Percentiles rank a stretch among this genome's conserved stretches.
phyloP scores from a whole-genome alignment of 2,113 vertebrate genomes.

The Leiothrix lutea region DNA sequence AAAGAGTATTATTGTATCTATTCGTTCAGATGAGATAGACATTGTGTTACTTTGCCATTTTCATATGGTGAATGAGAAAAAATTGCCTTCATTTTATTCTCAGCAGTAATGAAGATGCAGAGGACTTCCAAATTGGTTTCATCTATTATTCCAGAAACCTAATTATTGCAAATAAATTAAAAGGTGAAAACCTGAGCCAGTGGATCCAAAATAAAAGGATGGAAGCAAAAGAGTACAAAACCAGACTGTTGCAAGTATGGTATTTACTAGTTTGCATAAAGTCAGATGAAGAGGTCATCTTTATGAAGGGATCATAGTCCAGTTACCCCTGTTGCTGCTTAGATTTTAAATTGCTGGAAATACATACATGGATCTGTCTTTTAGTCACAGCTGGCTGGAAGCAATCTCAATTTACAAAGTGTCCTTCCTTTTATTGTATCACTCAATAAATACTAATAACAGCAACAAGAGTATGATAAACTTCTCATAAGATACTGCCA shows the following conservation, averaged over 20 bases:
- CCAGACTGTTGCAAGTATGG: neutral
- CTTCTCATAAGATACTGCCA: neutral
- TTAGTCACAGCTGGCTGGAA: neutral
- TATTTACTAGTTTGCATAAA: neutral
- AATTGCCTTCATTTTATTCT: neutral
- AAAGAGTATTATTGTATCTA: neutral
- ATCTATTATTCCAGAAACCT: neutral
- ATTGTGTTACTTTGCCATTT: neutral
- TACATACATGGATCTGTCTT: neutral
- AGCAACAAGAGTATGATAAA: neutral
- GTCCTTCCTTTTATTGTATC: neutral
- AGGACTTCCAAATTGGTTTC: neutral
- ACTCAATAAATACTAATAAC: neutral
- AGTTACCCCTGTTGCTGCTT: neutral
- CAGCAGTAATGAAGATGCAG: neutral
- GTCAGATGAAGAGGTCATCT: neutral
- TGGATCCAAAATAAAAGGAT: neutral
- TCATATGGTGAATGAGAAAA: neutral
- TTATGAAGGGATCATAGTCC: neutral
- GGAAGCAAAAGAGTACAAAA: neutral
- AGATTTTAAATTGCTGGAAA: neutral
- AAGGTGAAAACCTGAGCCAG: neutral
- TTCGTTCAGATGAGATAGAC: neutral
- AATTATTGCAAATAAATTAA: neutral
- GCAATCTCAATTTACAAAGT: neutral